These are phyloP conservation scores for Azemiops feae DNA, from an alignment of 2,113 vertebrate species.

Conservation along the genomic window DNA sequence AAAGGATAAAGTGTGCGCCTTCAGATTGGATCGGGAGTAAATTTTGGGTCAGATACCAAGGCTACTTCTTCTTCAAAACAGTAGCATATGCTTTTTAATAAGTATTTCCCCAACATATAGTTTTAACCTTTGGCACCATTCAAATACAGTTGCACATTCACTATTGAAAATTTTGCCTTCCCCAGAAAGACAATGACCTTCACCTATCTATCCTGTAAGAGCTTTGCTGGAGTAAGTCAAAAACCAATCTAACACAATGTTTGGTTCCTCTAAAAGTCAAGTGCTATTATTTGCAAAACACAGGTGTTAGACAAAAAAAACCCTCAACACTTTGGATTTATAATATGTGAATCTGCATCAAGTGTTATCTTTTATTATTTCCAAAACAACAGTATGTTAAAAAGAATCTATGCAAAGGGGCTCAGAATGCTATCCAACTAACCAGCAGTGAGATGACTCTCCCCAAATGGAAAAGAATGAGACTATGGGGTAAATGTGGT, in stretches of 20 bases:
- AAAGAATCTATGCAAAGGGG: neutral
- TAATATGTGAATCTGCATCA: neutral
- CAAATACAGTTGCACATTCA: neutral
- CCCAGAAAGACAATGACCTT: neutral
- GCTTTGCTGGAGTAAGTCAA: neutral
- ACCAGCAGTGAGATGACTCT: neutral
- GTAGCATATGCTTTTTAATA: neutral
- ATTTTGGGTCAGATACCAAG: neutral
- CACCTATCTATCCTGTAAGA: neutral
- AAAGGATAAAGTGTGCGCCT: neutral
- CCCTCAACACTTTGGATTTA: neutral
- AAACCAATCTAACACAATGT: neutral
- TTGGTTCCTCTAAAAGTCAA: neutral
- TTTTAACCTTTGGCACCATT: neutral
- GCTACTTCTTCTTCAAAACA: neutral
- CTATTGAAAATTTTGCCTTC: neutral
- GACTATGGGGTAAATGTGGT: neutral
- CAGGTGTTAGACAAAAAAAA: neutral
- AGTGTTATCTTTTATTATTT: neutral
- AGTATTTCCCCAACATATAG: neutral
- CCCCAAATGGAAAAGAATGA: neutral
- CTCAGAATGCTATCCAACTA: neutral
- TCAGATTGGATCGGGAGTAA: neutral
- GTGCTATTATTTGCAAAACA: neutral
- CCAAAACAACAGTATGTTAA: neutral